Evolutionary conservation across 2,888 invertebrate genomes (phyloP), one percentile per base, ranked within the genome.

Genomic region (Apamea crenata): DNA sequence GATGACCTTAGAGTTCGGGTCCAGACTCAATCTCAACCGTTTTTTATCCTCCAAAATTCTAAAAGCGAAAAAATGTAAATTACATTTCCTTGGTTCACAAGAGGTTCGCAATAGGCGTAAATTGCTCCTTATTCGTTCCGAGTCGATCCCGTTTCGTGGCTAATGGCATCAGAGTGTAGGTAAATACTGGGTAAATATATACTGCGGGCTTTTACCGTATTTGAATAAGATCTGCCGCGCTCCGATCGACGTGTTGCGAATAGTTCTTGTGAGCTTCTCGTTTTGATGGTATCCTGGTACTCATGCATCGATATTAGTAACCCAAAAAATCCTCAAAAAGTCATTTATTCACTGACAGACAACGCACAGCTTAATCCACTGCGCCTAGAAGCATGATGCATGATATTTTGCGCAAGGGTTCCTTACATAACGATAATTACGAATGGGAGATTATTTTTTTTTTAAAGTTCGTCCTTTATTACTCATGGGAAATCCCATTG

Each of bases 131-230:
- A 88, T 89, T 87, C 89, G 84, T 83, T 80, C 78, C 82, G 4
- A 88, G 79, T 87, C 86, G 85, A 86, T 88, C 76, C 82, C 89
- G 88, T 84, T 88, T 79, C 88, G 83, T 87, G 72, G 78, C 81
- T 88, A 88, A 88, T 88, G 88, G 88, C 82, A 85, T 83, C 89
- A 83, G 87, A 89, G 89, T 88, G 89, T 88, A 80, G 83, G 82
- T 88, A 81, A 89, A 86, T 90, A 86, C 88, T 71, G 82, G 77
- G 84, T 85, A 83, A 85, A 85, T 87, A 83, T 87, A 87, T 90
- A 89, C 88, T 81, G 86, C 85, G 80, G 81, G 93, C 93, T 93
- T 93, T 93, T 93, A 93, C 77, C 91, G 92, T 93, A 93, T 93
- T 93, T 93, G 92, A 93, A 93, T 93, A 93, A 92, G 92, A 90